Base-by-base conservation (phyloP, 2,113 vertebrate genomes). In the Hiodon alosoides region DNA sequence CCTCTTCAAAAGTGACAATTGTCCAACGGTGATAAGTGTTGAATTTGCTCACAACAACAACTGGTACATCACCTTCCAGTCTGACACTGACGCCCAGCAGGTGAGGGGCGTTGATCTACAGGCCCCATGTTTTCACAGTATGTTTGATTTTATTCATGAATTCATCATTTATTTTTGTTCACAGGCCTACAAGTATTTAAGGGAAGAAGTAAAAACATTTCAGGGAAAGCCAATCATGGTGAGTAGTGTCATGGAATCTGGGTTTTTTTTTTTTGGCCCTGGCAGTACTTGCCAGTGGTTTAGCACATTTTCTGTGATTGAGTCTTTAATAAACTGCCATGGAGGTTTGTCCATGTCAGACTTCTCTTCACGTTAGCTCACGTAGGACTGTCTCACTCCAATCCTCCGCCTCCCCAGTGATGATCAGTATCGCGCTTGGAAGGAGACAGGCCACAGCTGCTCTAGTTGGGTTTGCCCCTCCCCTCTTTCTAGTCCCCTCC, bases 51-150 rank as follows among this genome's bases (percentile, higher is more conserved):
- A 99, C 88, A 99, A 99, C 89, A 99, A 98, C 90, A 99, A 94
- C 93, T 99, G 97, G 97, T 99, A 99, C 89, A 91, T 99, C 82
- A 99, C 97, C 91, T 99, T 99, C 93, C 96, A 98, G 90, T 98
- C 97, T 0, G 97, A 99, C 78, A 98, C 95, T 0, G 97, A 99
- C 62, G 97, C 97, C 5, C 97, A 99, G 16, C 95, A 98, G 96
- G 97, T 99, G 76, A 89, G 2, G 2, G 31, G 31, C 31, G 31
- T 31, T 31, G 0, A 31, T 31, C 31, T 9, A 59, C 58, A 59
- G 14, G 2, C 9, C 7, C 2, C 7, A 9, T 59, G 9, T 9
- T 57, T 57, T 59, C 4, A 59, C 31, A 31, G 31, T 59, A 7
- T 64, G 14, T 64, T 62, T n/a, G 17, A 64, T 16, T 64, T 13